phyloP scores from a whole-genome alignment of 53 echinoderm and acorn worm species.

The Paelopatides confundens region DNA sequence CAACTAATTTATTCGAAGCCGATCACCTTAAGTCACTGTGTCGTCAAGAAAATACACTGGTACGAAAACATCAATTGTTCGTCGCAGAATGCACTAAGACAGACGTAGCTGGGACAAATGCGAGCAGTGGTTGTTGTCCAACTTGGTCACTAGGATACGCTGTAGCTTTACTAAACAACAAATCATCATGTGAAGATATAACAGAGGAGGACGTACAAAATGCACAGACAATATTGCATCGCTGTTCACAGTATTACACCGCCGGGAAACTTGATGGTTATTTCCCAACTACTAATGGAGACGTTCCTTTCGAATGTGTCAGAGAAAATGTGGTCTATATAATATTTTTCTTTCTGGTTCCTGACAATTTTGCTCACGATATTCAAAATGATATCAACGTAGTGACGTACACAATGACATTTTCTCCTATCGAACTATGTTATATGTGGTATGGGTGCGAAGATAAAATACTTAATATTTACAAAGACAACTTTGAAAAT shows the following conservation, averaged over 20 bases:
- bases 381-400: constrained; percentile 14
- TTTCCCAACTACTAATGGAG: background rate
- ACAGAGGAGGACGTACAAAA: constrained; percentile 50
- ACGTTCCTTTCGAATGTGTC: background rate
- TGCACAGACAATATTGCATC: constrained; percentile 23
- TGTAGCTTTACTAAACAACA: constrained; percentile 63
- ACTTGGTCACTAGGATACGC: constrained; percentile 71
- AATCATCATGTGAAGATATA: constrained; percentile 64
- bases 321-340: constrained; percentile 27
- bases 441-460: background rate
- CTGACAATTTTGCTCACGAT: constrained; percentile 30
- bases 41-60: background rate
- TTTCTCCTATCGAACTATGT: constrained; percentile 47
- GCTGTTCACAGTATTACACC: constrained; percentile 53
- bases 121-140: constrained; percentile 44
- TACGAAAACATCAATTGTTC: background rate
- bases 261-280: background rate
- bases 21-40: constrained; percentile 19
- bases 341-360: constrained; percentile 67
- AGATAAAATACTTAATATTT: constrained; percentile 43
- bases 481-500: constrained; percentile 48
- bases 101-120: background rate
- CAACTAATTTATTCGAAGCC: background rate
- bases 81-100: background rate
- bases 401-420: constrained; percentile 17